Evolutionary conservation across 2,888 invertebrate genomes (phyloP).

Genomic region (Gnatocerus cornutus): DNA sequence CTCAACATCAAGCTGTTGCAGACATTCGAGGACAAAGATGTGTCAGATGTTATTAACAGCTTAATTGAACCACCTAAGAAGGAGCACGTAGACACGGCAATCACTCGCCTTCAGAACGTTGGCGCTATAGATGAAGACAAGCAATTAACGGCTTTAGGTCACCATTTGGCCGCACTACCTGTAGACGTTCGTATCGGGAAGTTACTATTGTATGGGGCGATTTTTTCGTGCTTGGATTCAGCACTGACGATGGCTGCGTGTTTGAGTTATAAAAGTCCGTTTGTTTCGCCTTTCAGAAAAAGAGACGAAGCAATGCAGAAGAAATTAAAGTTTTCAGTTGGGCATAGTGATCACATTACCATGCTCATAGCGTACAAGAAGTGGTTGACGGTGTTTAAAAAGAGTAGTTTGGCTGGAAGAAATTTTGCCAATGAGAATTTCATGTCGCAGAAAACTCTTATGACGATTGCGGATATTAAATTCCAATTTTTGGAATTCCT

Average conservation of each 20-base stretch:
- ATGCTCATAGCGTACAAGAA: conserved; percentile 89
- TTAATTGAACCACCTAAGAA: conserved; percentile 83
- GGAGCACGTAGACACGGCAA: conserved; percentile 80
- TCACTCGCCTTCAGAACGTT: conserved; percentile 81
- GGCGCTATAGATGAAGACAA: conserved; percentile 86
- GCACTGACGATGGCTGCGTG: conserved; percentile 92
- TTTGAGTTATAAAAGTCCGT: conserved; percentile 86
- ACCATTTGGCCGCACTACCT: conserved; percentile 90
- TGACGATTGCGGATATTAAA: conserved; percentile 91
- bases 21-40: conserved; percentile 64
- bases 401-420: conserved; percentile 81
- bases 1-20: conserved; percentile 83
- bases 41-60: conserved; percentile 65
- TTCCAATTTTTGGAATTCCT: conserved; percentile 84
- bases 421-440: conserved; percentile 89
- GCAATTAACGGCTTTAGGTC: conserved; percentile 88
- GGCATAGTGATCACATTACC: conserved; percentile 92
- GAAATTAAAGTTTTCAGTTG: conserved; percentile 83
- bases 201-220: conserved; percentile 91
- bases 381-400: conserved; percentile 83
- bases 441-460: conserved; percentile 85
- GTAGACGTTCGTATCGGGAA: conserved; percentile 95
- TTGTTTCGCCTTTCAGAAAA: conserved; percentile 83
- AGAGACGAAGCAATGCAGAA: conserved; percentile 81
- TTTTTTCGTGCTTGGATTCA: conserved; percentile 94